Base-by-base conservation (phyloP, 1,140 invertebrate species). In the Microplitis mediator region DNA sequence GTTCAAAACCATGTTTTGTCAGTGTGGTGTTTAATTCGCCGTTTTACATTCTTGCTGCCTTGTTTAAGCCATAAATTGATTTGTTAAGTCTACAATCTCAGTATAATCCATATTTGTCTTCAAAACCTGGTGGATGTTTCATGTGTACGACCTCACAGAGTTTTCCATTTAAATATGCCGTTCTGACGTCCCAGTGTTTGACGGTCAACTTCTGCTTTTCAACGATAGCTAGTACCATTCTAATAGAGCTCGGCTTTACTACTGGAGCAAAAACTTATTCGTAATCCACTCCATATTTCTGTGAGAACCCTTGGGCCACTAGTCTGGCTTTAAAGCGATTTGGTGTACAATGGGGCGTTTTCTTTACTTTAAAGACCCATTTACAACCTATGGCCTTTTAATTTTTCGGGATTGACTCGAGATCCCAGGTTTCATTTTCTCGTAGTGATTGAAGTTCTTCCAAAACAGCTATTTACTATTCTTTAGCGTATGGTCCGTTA, bases 131-230 rank as follows among this genome's bases (percentile, higher is more conserved):
- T 58, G 87, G 85, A 69, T 81, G 77, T 69, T 75, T 32, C 81
- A 88, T 88, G 72, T 78, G 87, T 31, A 88, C 81, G 13, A 77
- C 75, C 74, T 88, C 86, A 39, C 82, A 72, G 16, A 88, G 58
- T 14, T 84, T 72, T 16, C 83, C 86, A 79, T 88, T 76, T 13
- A 88, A 69, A 75, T 85, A 88, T n/a, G 86, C 85, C n/a, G 82
- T 84, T 73, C 78, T 81, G 0, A 87, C 77, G 68, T 86, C 84
- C 45, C 85, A 78, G 51, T 82, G 78, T 3, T 45, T 62, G 5
- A 86, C 71, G 0, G 66, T 54, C 16, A 80, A 51, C 4, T 80
- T 73, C 16, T 78, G 6, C 23, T 68, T 61, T 0, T 79, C 79
- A 54, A 78, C 76, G 39, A 85, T 69, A 32, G 78, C 62, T 81